A percentile compares a stretch with the other conserved stretches of the same genome.
Conservation (phyloP, 2,888 invertebrate species). For the Punctoribates punctum region DNA sequence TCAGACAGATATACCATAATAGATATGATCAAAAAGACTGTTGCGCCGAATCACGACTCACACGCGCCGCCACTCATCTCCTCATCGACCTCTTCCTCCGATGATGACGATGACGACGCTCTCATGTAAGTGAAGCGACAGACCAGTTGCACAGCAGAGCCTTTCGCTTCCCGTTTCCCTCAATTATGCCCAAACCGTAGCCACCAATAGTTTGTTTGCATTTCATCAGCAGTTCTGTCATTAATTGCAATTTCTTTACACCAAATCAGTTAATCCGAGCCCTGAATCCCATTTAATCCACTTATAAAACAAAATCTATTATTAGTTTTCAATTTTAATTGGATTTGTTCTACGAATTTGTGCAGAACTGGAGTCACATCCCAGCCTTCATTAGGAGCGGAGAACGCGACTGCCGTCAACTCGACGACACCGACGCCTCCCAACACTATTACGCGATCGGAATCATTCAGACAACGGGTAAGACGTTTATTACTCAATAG, state of each 20-base stretch:
- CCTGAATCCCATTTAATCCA: background rate
- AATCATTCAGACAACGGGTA: slow-evolving; percentile 68
- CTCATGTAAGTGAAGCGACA: background rate
- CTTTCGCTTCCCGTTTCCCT: background rate
- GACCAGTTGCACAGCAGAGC: background rate
- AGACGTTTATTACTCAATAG: slow-evolving; percentile 33
- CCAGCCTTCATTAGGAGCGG: background rate
- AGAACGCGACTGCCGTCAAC: background rate
- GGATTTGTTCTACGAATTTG: background rate
- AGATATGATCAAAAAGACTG: slow-evolving; percentile 37
- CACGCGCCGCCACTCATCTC: slow-evolving; percentile 30
- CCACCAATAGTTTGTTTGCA: too few relatives aligned
- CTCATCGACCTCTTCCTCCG: background rate
- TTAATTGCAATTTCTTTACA: too few relatives aligned
- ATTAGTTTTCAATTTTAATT: background rate
- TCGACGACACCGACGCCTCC: slow-evolving; percentile 30
- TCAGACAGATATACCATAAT: slow-evolving; percentile 33
- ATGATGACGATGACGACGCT: slow-evolving; percentile 18
- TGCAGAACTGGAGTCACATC: background rate
- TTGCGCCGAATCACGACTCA: slow-evolving; percentile 38
- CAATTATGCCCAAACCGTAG: too few relatives aligned
- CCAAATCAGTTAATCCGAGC: too few relatives aligned
- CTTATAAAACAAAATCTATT: background rate
- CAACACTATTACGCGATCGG: slow-evolving; percentile 62
- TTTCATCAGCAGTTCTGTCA: too few relatives aligned